Base-by-base conservation (phyloP, 2,797 vertebrate genomes). In the Gallinago stenura region DNA sequence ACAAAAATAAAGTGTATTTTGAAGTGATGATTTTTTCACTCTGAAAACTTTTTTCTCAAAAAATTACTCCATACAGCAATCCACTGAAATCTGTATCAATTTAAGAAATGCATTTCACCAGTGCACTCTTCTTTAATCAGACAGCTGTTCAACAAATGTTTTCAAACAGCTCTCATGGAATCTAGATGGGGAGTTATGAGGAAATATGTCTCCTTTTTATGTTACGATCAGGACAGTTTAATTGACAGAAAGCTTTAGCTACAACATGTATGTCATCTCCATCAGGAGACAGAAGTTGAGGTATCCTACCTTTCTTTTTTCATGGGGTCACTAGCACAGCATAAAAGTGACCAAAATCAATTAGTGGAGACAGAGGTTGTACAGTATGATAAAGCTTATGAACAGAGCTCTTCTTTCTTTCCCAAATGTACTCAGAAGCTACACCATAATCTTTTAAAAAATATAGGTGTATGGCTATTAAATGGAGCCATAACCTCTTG, bases 121-220 rank as follows among this genome's bases (percentile, higher is more conserved):
- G 16, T 4, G 2, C 28, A 61, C 57, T 75, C 16, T 90, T 86
- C 45, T 30, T 95, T 54, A 76, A 83, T 41, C 33, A 95, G 45
- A 78, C 96, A 96, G 93, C 83, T 96, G 94, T 57, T 95, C 30
- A 80, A 83, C 94, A 96, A 96, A 97, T 96, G 95, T 88, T 89
- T 90, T 82, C 64, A 10, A 90, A 83, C 31, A 75, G 57, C 58
- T 83, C 54, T 83, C 69, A 50, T 93, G 69, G 82, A 92, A 75
- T 69, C 69, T 91, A 68, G 18, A 61, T 61, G 20, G 37, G 33
- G 31, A 88, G 37, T 53, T 80, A 51, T 28, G 16, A 90, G 62
- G 50, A 96, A 90, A 79, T 86, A 84, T 25, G 26, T 50, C 68
- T 80, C 25, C 0, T 71, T 78, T 87, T 83, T 83, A 69, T 35